Evolutionary conservation across 1,140 invertebrate genomes (phyloP), one percentile per base, ranked within the genome.

Genomic region (Mesaphorura yosii): DNA sequence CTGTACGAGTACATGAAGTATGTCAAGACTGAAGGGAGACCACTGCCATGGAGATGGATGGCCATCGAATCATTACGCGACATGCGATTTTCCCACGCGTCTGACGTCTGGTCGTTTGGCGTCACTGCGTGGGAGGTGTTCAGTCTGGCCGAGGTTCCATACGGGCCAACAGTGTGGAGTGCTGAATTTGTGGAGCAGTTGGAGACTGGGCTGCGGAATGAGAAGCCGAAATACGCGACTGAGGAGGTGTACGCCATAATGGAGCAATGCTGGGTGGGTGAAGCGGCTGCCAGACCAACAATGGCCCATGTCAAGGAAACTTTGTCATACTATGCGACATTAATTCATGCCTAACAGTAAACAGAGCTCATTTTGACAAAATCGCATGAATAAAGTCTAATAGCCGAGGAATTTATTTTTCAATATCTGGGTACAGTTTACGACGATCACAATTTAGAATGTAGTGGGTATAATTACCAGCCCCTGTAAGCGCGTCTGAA

Each of bases 1-100:
- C 77, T 86, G 19, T 86, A 86, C 17, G 23, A 51, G n/a, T 51
- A 51, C 12, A 19, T 37, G 12, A 49, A 2, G 6, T 49, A 49
- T 12, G 29, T 49, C 4, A 49, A 49, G 22, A 29, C 19, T 7
- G 40, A 47, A 6, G 26, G 19, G 51, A 17, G 44, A 14, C 51
- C 48, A n/a, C 29, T 56, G 1, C 54, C 54, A 2, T 56, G 54
- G 54, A 34, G 54, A 10, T 56, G 48, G 39, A 23, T 50, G 29
- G 28, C 38, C 14, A n/a, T 48, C 7, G 54, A 56, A 40, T 10
- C 40, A 0, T 19, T 51, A 7, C 17, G 25, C 19, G 37, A 51
- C 22, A 10, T 42, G 1, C 19, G 20, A 1, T 51, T 51, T 26
- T 72, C 69, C 7, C 64, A 64, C n/a, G 67, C 68, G 58, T 70